Evolutionary conservation across 1,140 invertebrate genomes (phyloP).

Genomic region (Drosophila ficusphila): DNA sequence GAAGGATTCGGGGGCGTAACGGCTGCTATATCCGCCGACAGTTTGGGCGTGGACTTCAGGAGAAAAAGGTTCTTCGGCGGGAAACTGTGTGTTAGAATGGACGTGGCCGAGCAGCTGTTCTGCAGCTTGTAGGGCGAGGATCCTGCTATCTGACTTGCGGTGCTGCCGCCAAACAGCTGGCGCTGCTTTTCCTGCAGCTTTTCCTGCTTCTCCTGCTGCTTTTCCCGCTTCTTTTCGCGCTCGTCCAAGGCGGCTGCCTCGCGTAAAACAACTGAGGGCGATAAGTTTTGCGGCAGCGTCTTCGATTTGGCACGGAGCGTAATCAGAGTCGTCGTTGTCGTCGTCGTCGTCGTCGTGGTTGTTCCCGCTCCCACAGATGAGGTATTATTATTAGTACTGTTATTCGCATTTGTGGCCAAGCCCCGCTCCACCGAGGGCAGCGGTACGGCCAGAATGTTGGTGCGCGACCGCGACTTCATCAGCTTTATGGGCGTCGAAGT

Average conservation of each 20-base stretch:
- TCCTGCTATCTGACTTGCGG: constrained; percentile 38
- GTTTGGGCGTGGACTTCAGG: constrained; percentile 79
- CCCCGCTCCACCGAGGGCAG: constrained; percentile 66
- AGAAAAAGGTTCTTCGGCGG: constrained; percentile 83
- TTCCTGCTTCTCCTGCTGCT: constrained; percentile 2
- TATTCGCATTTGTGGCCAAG: constrained; percentile 51
- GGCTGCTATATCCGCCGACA: constrained; percentile 23
- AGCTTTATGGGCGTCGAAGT: constrained; percentile 84
- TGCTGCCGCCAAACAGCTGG: constrained; percentile 70
- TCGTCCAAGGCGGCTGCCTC: constrained; percentile 68
- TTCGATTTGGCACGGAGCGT: constrained; percentile 86
- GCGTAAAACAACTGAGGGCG: constrained; percentile 70
- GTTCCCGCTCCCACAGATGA: background rate
- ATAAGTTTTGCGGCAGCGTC: constrained; percentile 86
- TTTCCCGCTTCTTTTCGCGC: constrained; percentile 34
- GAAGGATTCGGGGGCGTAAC: constrained; percentile 12
- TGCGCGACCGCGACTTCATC: constrained; percentile 83
- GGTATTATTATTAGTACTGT: constrained; percentile 6
- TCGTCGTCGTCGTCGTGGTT: constrained; percentile 43
- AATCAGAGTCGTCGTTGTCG: constrained; percentile 84
- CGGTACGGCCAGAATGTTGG: constrained; percentile 81
- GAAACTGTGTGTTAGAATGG: constrained; percentile 74
- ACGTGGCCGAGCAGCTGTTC: constrained; percentile 64
- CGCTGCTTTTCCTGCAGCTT: constrained; percentile 34
- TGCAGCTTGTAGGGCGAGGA: constrained; percentile 63